Evolutionary conservation across 2,797 vertebrate genomes (phyloP).

Genomic region (Orestias chungarensis): DNA sequence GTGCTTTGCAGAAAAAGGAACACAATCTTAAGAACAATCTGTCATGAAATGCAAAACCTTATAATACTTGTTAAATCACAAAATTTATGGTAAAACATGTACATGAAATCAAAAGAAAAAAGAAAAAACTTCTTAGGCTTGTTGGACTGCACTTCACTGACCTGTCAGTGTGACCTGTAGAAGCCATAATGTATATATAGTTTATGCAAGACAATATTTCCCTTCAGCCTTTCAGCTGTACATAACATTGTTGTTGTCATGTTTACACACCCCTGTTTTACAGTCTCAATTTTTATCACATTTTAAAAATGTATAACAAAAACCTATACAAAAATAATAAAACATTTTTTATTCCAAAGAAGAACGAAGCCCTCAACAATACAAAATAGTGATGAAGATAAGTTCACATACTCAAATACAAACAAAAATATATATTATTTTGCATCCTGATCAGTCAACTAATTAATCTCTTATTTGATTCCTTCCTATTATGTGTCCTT

Average conservation of each 20-base stretch:
- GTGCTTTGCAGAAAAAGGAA: conserved; percentile 34
- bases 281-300: conserved; percentile 28
- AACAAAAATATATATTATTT: not conserved
- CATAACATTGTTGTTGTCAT: conserved; percentile 26
- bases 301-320: conserved; percentile 15
- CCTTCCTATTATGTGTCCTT: too few relatives aligned
- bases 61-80: conserved; percentile 32
- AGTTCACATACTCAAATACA: not conserved
- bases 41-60: conserved; percentile 25
- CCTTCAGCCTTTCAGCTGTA: conserved; percentile 52
- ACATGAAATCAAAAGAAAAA: conserved; percentile 3
- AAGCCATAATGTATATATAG: conserved; percentile 62
- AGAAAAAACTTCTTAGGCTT: conserved; percentile 5
- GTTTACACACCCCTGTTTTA: conserved; percentile 40
- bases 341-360: conserved; percentile 15
- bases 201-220: conserved; percentile 60
- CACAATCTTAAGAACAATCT: conserved; percentile 20
- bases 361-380: conserved; percentile 6
- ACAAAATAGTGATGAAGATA: conserved; percentile 18
- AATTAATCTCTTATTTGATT: not conserved
- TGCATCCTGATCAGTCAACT: not conserved
- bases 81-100: conserved; percentile 18
- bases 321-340: conserved; percentile 10
- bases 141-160: conserved; percentile 40
- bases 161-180: conserved; percentile 34